Base-by-base conservation (phyloP, 2,888 invertebrate genomes). In the Suillia variegata region DNA sequence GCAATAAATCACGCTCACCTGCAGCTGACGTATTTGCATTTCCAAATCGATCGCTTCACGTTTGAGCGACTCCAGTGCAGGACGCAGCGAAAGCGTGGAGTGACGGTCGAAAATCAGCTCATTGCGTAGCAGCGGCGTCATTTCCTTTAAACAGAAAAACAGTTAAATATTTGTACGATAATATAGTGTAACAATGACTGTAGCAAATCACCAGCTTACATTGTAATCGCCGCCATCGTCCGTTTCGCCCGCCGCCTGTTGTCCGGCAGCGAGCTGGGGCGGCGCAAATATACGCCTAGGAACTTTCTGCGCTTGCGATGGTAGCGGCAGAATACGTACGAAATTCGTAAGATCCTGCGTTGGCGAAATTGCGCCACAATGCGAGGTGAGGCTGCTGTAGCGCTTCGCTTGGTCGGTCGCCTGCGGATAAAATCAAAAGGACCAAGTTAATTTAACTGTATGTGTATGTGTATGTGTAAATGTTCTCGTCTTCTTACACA, bases 21-120 rank as follows among this genome's bases (percentile, higher is more conserved):
- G 88, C 67, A 93, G 86, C 79, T 94, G 93, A 77, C 92, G 90
- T 74, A 96, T 94, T 84, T 95, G 93, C 62, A 89, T 83, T 75
- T 96, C 94, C 63, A 95, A 85, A 74, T 93, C 93, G 64, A 87
- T 85, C 12, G 93, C 89, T 79, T 96, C 95, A 74, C 93, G 92
- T 76, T 88, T 86, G 54, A 96, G 87, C 57, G 90, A 88, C 62
- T 93, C 93, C 79, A 90, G 86, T 72, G 89, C 88, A 54, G 89
- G 87, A 62, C 89, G 87, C 58, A 93, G 86, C 74, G 90, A 89
- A 57, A 87, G 84, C 70, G 87, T 89, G 56, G 89, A 88, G 67
- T 91, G 85, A 62, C 92, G 85, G 80, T 95, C 90, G 77, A 91
- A 86, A 61, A 96, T 88, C 78, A 96, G 85, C 80, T 95, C 95